Evolutionary conservation across 2,888 invertebrate genomes (phyloP), one percentile per base, ranked within the genome.

Genomic region (Esperia sulphurella): DNA sequence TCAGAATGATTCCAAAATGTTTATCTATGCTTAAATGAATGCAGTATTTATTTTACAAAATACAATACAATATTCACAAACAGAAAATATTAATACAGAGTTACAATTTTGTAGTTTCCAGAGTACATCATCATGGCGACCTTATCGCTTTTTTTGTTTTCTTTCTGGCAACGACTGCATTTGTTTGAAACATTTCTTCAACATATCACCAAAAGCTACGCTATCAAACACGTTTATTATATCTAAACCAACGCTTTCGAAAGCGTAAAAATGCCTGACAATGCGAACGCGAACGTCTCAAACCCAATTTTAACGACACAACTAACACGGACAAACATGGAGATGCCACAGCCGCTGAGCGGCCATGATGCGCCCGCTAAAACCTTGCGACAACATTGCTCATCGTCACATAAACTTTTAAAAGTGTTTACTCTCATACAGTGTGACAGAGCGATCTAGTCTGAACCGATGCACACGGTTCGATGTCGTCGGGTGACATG

Each of bases 341-440:
- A 63, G 67, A 64, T 61, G 65, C 35, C 35, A 35, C 63, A 66
- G 50, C 61, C 66, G 74, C 77, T 80, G 75, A 80, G 72, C 75
- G 77, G 62, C 75, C 79, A 87, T 87, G 85, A 89, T 84, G 80
- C 69, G 68, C 8, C 61, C 81, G 83, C 86, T 89, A 89, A 89
- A 82, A 68, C 67, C 70, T 83, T 84, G 59, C 61, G 78, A 73
- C 83, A 86, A 89, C 86, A 89, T 77, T 78, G 78, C 80, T 85
- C 77, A 82, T 79, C 81, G 68, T 68, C 71, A 79, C 80, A 83
- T 82, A 79, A 83, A 81, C 83, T 82, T 84, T 86, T 89, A 87
- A 89, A 88, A 89, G 86, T 87, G 86, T 89, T 89, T 86, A 55
- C 83, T 61, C 64, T 57, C 62, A 57, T 73, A 77, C 75, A 75